Base-by-base conservation (phyloP, 2,797 vertebrate species). In the Danio jaintianensis region DNA sequence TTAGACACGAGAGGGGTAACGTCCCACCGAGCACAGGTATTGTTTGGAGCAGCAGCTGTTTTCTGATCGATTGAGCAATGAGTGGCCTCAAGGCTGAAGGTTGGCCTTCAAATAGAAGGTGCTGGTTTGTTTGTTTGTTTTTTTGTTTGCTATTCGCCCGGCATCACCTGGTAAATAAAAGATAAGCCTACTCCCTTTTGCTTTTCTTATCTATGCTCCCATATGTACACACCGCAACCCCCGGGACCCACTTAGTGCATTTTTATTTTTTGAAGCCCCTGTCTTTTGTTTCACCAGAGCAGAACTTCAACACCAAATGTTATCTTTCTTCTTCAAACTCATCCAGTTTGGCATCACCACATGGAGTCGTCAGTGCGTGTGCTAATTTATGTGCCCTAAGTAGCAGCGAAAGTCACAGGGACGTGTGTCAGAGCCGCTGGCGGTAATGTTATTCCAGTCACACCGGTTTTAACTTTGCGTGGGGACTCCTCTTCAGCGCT, bases 371-470 rank as follows among this genome's bases (percentile, higher is more conserved):
- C 76, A 64, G 64, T 4, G 0, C 52, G 55, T 10, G 50, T 63
- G 13, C 58, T 80, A 64, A 70, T 64, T 69, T 29, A 18, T 48
- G 50, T 4, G 4, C 61, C n/a, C 69, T 64, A 62, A 56, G 52
- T 66, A 48, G 59, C 13, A 4, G 50, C 73, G 78, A 80, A 73
- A 71, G 55, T 64, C 56, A 76, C 36, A 47, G 64, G 53, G 66
- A 71, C 5, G 18, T 9, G 4, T 76, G 72, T 76, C 61, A 77
- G 61, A 67, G 47, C 76, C 6, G 52, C 64, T 36, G 55, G 66
- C 42, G 36, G 42, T 62, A 69, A 82, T 75, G 22, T 68, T 79
- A 83, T 85, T 86, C 85, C 76, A 79, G 83, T 85, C 85, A 85
- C 81, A 76, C 56, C 29, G 42, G 76, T 68, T 73, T 73, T 68